phyloP scores from a whole-genome alignment of 2,888 invertebrate species.

The Pollenia angustigena region DNA sequence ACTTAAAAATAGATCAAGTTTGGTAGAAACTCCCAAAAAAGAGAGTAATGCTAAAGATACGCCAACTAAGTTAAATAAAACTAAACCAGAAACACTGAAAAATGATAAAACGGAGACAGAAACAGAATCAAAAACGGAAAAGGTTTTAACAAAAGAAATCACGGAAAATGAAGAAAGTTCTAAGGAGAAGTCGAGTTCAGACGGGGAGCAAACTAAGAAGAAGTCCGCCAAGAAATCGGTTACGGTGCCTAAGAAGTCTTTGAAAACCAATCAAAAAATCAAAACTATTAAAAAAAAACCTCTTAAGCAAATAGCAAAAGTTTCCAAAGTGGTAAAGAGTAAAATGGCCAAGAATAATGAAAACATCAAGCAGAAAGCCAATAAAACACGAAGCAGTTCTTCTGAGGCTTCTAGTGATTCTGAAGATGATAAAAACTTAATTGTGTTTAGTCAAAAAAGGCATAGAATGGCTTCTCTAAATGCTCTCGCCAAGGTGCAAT shows the following conservation, averaged over 20 bases:
- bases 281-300: conserved; percentile 69
- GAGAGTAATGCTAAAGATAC: conserved; percentile 27
- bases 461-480: conserved; percentile 95
- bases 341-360: conserved; percentile 62
- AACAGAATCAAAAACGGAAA: background rate
- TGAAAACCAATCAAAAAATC: conserved; percentile 55
- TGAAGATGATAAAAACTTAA: conserved; percentile 82
- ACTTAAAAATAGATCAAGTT: conserved; percentile 7
- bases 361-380: conserved; percentile 34
- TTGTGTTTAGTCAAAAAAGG: conserved; percentile 88
- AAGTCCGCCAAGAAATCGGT: conserved; percentile 22
- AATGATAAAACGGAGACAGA: conserved; percentile 39
- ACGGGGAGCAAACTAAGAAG: conserved; percentile 22
- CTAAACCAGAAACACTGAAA: conserved; percentile 39
- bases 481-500: conserved; percentile 95
- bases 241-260: conserved; percentile 50
- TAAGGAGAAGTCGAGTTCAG: conserved; percentile 52
- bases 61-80: conserved; percentile 34
- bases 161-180: conserved; percentile 33
- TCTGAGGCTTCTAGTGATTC: conserved; percentile 79
- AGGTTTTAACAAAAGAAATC: background rate
- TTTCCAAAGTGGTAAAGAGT: conserved; percentile 63
- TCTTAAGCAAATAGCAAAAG: conserved; percentile 67
- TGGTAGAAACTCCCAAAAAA: conserved; percentile 25
- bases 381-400: conserved; percentile 58